phyloP scores from a whole-genome alignment of 37 sponge, comb jelly and placozoan genomes.

The Oscarella lobularis region DNA sequence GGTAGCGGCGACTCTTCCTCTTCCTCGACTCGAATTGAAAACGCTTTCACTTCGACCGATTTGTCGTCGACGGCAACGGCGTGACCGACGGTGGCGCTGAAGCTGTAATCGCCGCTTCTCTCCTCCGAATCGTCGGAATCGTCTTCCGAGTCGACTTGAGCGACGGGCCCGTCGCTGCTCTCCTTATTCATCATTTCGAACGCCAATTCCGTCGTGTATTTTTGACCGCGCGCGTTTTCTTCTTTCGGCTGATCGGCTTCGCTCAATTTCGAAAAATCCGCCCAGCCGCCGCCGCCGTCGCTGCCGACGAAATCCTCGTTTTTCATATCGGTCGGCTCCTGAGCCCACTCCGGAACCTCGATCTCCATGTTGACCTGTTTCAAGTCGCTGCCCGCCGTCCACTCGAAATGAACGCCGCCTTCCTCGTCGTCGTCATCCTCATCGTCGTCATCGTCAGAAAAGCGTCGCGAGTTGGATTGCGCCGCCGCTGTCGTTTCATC shows the following conservation, averaged over 20 bases:
- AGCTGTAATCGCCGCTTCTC: not conserved
- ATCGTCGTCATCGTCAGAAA: not conserved
- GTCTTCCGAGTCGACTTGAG: not conserved
- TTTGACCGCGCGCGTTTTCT: not conserved
- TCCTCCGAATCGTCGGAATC: not conserved
- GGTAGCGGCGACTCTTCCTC: too few species aligned
- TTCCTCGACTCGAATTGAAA: too few species aligned
- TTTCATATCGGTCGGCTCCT: not conserved
- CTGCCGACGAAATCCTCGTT: too few species aligned
- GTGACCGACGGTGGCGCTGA: too few species aligned
- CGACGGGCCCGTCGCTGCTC: not conserved
- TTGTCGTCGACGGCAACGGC: too few species aligned
- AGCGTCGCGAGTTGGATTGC: not conserved
- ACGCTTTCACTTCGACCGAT: too few species aligned
- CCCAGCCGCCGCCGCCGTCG: not conserved
- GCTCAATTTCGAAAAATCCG: not conserved
- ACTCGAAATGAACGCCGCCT: too few species aligned
- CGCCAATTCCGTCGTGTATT: not conserved
- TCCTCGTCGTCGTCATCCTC: not conserved
- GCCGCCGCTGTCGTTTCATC: not conserved
- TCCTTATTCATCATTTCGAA: not conserved
- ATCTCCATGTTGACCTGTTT: not conserved
- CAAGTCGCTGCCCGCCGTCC: not conserved
- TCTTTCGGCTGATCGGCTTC: not conserved
- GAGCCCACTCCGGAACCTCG: not conserved